Evolutionary conservation across 2,797 vertebrate genomes (phyloP), one percentile per base, ranked within the genome.

Genomic region (Capromys pilorides): DNA sequence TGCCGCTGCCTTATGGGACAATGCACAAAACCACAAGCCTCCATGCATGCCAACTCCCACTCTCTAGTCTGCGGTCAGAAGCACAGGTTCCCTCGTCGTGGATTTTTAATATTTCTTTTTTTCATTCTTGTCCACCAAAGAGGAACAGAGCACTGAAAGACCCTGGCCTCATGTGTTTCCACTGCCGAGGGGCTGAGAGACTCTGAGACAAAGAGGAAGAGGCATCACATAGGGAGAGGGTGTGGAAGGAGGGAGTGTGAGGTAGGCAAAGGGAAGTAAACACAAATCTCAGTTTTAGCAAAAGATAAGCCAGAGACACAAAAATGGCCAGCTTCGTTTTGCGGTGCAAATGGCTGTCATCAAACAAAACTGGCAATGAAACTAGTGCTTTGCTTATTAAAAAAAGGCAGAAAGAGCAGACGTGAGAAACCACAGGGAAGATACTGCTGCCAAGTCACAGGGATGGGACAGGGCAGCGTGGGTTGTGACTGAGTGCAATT

Each of bases 1-100:
- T 0, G 9, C 28, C 39, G 1, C 36, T 1, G 8, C 33, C 16
- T 0, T 5, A 19, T n/a, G 57, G 28, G 57, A 33, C 12, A 7
- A 62, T 0, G 4, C n/a, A 36, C 39, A 51, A 19, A 59, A 67
- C 14, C 39, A 2, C 14, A 1, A 45, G 33, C 1, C 21, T 11
- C 2, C 19, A 13, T 9, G 14, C 1, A 0, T 2, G 22, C 36
- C 2, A 3, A 80, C 10, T n/a, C n/a, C 77, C 22, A 36, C 19
- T n/a, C 22, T 33, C 57, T 33, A 0, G 28, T 71, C 49, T 71
- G 7, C 61, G 71, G 67, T 6, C 21, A 8, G 41, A 24, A 57
- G 49, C n/a, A 75, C 0, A 8, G 16, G n/a, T 36, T 49, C 36
- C 49, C 71, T 28, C 51, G 16, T 5, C 10, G 31, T 51, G 24